Base-by-base conservation (phyloP, 2,797 vertebrate genomes). In the Acanthopagrus latus region DNA sequence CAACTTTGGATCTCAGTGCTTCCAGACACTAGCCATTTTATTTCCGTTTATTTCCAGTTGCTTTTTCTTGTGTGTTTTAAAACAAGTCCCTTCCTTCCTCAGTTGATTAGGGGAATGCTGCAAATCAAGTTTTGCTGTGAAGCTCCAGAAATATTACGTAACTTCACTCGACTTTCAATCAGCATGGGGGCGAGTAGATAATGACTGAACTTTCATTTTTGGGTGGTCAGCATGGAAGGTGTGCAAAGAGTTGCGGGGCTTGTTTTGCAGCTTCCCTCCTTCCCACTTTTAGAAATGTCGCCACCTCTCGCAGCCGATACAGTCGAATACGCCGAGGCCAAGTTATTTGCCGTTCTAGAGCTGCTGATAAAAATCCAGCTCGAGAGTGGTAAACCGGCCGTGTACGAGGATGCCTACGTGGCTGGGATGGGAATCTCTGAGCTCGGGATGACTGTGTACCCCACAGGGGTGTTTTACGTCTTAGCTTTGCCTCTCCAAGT, bases 381-480 rank as follows among this genome's bases (percentile, higher is more conserved):
- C 27, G 56, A 69, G 18, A 46, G 27, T 46, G 67, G 59, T 62
- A 75, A 67, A 78, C 48, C 20, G 52, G 7, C 29, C 63, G 62
- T 73, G 78, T 65, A 64, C 46, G 52, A 80, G 62, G 62, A 57
- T 52, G 44, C 41, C 64, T 78, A 62, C 43, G 51, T 76, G 81
- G 79, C 21, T 74, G 54, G 72, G 72, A 54, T 33, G 58, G 54
- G 80, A 79, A 75, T 82, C 68, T 82, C 44, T 2, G 20, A 54
- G 66, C 21, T 17, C 48, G 23, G 58, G 68, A 80, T 58, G 78
- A 51, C 43, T 71, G 58, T 33, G 56, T 29, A 46, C 56, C 80
- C 80, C 4, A 21, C 77, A 33, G 69, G 57, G 69, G 16, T 64
- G 81, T 47, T 78, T 83, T 75, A 82, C 77, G 74, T 76, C 74